Evolutionary conservation across 2,888 invertebrate genomes (phyloP), one percentile per base, ranked within the genome.

Genomic region (Rhagonycha fulva): DNA sequence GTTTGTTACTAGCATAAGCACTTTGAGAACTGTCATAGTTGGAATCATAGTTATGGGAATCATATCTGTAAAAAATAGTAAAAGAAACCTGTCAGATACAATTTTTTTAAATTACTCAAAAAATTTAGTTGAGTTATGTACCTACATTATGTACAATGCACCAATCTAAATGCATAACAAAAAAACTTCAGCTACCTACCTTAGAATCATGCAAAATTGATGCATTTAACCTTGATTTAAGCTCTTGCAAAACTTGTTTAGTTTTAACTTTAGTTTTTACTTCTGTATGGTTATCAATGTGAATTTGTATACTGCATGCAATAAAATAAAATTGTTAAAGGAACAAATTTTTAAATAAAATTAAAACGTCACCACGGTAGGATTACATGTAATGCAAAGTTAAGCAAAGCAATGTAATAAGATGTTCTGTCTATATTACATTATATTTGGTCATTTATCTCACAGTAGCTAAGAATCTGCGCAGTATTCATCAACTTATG

Each of bases 11-110:
- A 62, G 62, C n/a, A 62, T 80, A 79, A 10, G 79, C 71, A 66
- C 79, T 82, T 71, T 79, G 79, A 30, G 77, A 76, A 71, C 71
- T 81, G 62, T 81, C 81, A 68, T 78, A 81, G 32, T 77, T 72
- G 71, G 79, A 75, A 30, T 81, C 80, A 70, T 78, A 81, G 28
- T 78, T 76, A 79, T 78, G 80, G 47, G 79, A 76, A 70, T 82
- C 82, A 24, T 76, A 77, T 19, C 80, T 81, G 80, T n/a, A 80
- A 80, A 68, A n/a, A 70, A 47, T 26, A 75, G 14, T 26, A 66
- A 30, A 70, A 61, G 30, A 68, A 62, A 70, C 61, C 2, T 47
- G n/a, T 47, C 47, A 47, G n/a, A 47, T 47, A 47, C 47, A n/a
- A 47, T 62, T 19, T 69, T 68, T 3, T 11, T 11, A 28, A 23